Evolutionary conservation across 1,140 invertebrate species (phyloP).

Genomic region (Ceratosolen solmsi): DNA sequence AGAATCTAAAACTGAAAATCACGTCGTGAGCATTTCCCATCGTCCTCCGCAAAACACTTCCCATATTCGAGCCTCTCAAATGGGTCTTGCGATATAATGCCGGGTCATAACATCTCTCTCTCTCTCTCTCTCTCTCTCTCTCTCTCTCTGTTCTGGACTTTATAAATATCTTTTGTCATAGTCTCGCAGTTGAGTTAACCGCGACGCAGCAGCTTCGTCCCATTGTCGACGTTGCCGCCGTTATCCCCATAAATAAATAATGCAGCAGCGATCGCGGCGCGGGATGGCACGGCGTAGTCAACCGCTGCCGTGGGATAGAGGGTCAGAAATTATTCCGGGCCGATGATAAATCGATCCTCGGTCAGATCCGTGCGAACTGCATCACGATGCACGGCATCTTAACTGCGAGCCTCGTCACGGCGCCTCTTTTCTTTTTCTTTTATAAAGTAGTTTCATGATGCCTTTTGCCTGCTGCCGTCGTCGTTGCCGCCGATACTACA

Average conservation of each 20-base stretch:
- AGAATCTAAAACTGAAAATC: neutral
- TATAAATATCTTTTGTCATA: constrained; percentile 64
- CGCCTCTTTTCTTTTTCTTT: neutral
- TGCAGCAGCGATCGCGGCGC: constrained; percentile 9
- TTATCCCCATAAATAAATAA: constrained; percentile 64
- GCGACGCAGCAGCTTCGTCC: constrained; percentile 51
- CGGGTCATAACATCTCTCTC: constrained; percentile 59
- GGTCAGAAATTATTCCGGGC: constrained; percentile 46
- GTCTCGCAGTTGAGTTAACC: constrained; percentile 44
- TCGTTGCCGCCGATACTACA: no score
- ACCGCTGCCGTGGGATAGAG: constrained; percentile 44
- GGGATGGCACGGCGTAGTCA: neutral
- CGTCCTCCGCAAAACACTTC: neutral
- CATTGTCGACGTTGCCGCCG: constrained; percentile 56
- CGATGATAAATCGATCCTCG: constrained; percentile 42
- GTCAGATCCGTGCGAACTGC: neutral
- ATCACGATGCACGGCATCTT: neutral
- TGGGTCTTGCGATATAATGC: constrained; percentile 66
- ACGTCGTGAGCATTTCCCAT: neutral
- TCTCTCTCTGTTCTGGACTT: constrained; percentile 55
- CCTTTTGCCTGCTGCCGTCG: no score
- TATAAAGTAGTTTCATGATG: neutral
- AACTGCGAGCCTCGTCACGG: neutral
- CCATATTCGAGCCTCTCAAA: constrained; percentile 52
- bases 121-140: constrained; percentile 28